Conservation (phyloP, 1,140 invertebrate genomes). For the Drosophila yakuba region DNA sequence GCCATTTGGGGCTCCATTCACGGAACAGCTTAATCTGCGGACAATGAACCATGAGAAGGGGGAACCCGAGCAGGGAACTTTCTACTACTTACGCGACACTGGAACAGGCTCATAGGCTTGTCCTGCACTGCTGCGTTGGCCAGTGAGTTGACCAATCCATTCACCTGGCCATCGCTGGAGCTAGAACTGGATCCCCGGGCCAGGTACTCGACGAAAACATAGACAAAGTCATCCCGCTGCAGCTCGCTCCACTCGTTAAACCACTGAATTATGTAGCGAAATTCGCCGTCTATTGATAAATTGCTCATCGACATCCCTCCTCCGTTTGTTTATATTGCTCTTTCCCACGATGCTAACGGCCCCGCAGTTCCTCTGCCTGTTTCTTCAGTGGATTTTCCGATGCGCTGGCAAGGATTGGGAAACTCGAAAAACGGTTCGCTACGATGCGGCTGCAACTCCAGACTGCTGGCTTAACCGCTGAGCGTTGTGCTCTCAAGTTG, state of each 20-base stretch:
- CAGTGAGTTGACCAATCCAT: constrained; percentile 90
- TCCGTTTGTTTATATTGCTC: constrained; percentile 26
- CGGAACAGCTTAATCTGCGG: constrained; percentile 91
- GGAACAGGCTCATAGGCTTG: constrained; percentile 93
- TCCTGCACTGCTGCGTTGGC: constrained; percentile 88
- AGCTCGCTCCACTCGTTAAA: constrained; percentile 95
- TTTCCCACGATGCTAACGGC: constrained; percentile 41
- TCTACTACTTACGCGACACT: constrained; percentile 90
- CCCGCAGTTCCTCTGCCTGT: constrained; percentile 16
- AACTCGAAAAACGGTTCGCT: constrained; percentile 2
- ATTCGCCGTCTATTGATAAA: constrained; percentile 87
- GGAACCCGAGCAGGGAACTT: neutral
- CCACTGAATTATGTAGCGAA: constrained; percentile 93
- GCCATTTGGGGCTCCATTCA: constrained; percentile 94
- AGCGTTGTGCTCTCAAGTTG: constrained; percentile 52
- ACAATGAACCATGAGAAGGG: constrained; percentile 33
- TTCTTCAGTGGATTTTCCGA: constrained; percentile 8
- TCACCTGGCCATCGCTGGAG: constrained; percentile 86
- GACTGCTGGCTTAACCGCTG: constrained; percentile 23
- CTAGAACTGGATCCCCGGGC: constrained; percentile 81
- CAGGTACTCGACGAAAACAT: constrained; percentile 90
- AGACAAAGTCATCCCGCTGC: constrained; percentile 93
- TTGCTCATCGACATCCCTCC: constrained; percentile 76
- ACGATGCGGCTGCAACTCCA: constrained; percentile 31
- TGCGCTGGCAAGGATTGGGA: constrained; percentile 15